Percentiles rank a stretch among this genome's conserved stretches.
Conservation (phyloP, 2,113 vertebrate species). For the Synchiropus splendidus region DNA sequence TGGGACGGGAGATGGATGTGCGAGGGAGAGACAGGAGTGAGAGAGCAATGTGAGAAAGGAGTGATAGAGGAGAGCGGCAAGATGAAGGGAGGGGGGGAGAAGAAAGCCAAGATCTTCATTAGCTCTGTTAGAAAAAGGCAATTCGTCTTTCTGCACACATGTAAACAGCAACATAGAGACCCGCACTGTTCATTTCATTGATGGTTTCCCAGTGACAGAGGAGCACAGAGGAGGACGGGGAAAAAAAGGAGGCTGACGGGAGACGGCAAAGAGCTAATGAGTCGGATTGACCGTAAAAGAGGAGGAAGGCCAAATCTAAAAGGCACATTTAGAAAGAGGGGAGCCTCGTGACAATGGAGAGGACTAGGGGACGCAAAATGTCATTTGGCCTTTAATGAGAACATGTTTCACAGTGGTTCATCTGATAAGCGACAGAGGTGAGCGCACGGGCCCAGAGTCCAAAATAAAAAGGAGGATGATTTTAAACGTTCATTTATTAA, state of each 20-base stretch:
- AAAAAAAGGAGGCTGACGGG: conserved; percentile 14
- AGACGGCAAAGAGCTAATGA: conserved; percentile 31
- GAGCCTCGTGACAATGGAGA: conserved; percentile 6
- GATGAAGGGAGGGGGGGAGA: conserved; percentile 12
- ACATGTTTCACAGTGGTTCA: not conserved
- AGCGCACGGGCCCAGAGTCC: no score
- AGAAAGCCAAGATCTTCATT: conserved; percentile 49
- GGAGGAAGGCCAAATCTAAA: conserved; percentile 12
- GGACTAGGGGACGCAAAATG: conserved; percentile 3
- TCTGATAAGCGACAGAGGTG: no score
- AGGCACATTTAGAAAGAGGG: conserved; percentile 14
- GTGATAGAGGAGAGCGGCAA: conserved; percentile 18
- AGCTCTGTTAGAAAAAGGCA: conserved; percentile 40
- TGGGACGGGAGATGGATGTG: conserved; percentile 5
- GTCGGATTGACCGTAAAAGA: conserved; percentile 22
- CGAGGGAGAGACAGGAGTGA: conserved; percentile 3
- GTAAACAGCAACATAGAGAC: conserved; percentile 19
- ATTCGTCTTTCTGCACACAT: conserved; percentile 36
- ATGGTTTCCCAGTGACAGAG: conserved; percentile 19
- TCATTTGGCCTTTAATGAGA: conserved; percentile 22
- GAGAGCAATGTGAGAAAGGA: conserved; percentile 10
- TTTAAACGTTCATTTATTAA: not conserved
- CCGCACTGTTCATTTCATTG: conserved; percentile 18
- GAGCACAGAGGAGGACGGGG: conserved; percentile 8
- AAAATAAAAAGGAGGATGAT: not conserved